Evolutionary conservation across 2,888 invertebrate genomes (phyloP), one percentile per base, ranked within the genome.

Genomic region (Phlogophora meticulosa): DNA sequence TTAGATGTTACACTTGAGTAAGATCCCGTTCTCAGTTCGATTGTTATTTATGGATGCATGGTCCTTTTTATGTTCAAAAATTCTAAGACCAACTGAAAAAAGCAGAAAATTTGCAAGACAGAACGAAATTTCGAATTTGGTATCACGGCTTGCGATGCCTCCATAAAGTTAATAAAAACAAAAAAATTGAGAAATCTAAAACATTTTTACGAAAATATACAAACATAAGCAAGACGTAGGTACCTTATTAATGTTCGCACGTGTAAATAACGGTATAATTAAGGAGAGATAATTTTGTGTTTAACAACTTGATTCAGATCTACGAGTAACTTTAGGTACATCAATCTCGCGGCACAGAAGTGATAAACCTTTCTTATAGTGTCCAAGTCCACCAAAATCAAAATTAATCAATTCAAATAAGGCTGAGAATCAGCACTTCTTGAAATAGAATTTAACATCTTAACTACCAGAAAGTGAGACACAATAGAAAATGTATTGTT

Each of bases 281-380:
- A 17, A 76, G 24, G 5, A 7, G 13, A 9, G 13, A 51, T 22
- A 40, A 49, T 28, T 49, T 32, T n/a, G 28, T 10, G 7, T 13
- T n/a, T 4, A 68, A 20, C 43, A 24, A 40, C 15, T 40, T 73
- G 28, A 46, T 36, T 46, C 1, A 1, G 34, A 15, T n/a, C 1
- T 36, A 17, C 15, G 36, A n/a, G n/a, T n/a, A n/a, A n/a, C n/a
- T n/a, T n/a, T n/a, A n/a, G n/a, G n/a, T n/a, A n/a, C n/a, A n/a
- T n/a, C n/a, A n/a, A n/a, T n/a, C n/a, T n/a, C n/a, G n/a, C n/a
- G 32, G 10, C 22, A 40, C 15, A 45, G 34, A 40, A 72, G 72
- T 62, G 10, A 78, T 51, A 78, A 46, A 46, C 17, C 17, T n/a
- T n/a, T n/a, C n/a, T n/a, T n/a, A n/a, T n/a, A n/a, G n/a, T 46